Evolutionary conservation across 2,888 invertebrate genomes (phyloP).

Genomic region (Auanema freiburgensis): DNA sequence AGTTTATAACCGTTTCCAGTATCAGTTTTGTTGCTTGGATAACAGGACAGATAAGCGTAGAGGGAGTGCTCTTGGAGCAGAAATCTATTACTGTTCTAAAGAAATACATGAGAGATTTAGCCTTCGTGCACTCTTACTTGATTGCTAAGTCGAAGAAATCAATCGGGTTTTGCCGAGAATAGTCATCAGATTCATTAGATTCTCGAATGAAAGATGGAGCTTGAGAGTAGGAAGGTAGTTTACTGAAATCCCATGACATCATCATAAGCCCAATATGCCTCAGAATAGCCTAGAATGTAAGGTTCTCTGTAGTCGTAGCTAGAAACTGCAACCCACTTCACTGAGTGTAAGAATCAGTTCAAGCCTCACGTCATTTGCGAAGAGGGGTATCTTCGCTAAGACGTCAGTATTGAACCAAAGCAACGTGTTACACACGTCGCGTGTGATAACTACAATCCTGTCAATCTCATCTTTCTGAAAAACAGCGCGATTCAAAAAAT

Average conservation of each 20-base stretch:
- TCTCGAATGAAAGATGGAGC: neutral
- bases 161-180: neutral
- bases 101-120: neutral
- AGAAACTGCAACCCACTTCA: neutral
- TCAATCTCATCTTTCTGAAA: neutral
- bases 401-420: slow-evolving; percentile 2
- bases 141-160: slow-evolving; percentile 1
- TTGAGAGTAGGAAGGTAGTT: neutral
- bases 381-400: neutral
- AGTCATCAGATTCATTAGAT: neutral
- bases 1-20: neutral
- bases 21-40: neutral
- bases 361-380: neutral
- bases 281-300: neutral
- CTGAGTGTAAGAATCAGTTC: neutral
- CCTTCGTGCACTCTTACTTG: neutral
- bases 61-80: neutral
- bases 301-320: neutral
- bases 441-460: neutral
- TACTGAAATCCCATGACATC: neutral
- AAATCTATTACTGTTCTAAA: neutral
- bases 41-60: neutral
- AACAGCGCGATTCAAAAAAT: no score
- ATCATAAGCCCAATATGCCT: neutral
- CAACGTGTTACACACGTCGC: neutral